phyloP scores from a whole-genome alignment of 2,888 invertebrate genomes.

The Tolmerus cingulatus region DNA sequence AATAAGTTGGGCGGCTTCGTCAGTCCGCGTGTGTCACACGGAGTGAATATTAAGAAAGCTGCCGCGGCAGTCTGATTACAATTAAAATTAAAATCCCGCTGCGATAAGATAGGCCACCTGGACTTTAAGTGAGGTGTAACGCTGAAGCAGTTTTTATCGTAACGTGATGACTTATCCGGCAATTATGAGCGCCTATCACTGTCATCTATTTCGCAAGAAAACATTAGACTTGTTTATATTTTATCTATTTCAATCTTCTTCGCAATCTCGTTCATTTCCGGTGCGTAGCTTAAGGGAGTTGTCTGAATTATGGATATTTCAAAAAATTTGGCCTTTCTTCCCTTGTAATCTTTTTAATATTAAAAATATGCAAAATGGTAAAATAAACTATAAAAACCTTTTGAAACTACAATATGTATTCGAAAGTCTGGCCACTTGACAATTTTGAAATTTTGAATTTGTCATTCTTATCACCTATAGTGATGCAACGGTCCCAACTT shows the following conservation, averaged over 20 bases:
- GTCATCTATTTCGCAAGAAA: not conserved
- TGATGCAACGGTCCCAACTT: too few relatives aligned
- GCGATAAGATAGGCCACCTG: not conserved
- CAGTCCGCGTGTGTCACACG: not conserved
- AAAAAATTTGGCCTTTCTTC: too few relatives aligned
- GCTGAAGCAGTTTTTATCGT: not conserved
- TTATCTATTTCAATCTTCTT: not conserved
- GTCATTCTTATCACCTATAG: too few relatives aligned
- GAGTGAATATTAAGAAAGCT: not conserved
- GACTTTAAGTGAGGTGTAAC: not conserved
- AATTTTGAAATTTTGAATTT: too few relatives aligned
- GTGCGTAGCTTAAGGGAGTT: not conserved
- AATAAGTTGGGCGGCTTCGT: not conserved
- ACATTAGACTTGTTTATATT: not conserved
- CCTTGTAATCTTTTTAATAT: too few relatives aligned
- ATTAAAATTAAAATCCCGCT: not conserved
- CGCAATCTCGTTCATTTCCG: not conserved
- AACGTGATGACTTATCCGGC: not conserved
- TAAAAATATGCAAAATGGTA: too few relatives aligned
- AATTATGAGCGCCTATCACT: not conserved
- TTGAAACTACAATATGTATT: too few relatives aligned
- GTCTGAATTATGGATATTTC: too few relatives aligned
- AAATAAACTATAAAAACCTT: too few relatives aligned
- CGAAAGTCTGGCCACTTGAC: too few relatives aligned
- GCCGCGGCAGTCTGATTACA: not conserved